These are phyloP conservation scores for Cladorhizidae sp. DNA, from an alignment of 37 sponge, comb jelly and placozoan species.

Conservation along the genomic window DNA sequence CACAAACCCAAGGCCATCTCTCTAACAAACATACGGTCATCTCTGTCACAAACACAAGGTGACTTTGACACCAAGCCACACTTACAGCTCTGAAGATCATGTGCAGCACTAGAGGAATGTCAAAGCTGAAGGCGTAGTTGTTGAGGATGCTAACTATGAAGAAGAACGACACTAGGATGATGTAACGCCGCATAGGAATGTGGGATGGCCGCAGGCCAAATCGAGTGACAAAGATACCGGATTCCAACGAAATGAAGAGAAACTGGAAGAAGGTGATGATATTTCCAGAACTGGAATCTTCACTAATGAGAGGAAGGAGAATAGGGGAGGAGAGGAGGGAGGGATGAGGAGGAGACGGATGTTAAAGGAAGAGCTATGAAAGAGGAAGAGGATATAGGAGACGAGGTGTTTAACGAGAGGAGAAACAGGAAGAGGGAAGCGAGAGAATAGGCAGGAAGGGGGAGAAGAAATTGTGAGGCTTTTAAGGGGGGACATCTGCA, in stretches of 20 bases:
- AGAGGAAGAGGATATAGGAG: no score
- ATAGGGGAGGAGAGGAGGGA: no score
- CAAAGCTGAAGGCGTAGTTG: slow-evolving; percentile 85
- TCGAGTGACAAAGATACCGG: slow-evolving; percentile 52
- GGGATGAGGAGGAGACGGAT: no score
- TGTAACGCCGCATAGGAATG: slow-evolving; percentile 68
- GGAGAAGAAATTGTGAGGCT: no score
- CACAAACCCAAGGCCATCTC: no score
- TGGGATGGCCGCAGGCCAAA: slow-evolving; percentile 15
- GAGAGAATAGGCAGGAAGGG: no score
- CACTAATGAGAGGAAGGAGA: slow-evolving; percentile 12
- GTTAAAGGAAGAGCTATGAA: no score
- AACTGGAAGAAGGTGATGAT: slow-evolving; percentile 92
- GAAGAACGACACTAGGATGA: slow-evolving; percentile 72
- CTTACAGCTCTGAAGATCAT: slow-evolving; percentile 93
- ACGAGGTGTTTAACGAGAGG: no score
- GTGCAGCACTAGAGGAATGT: slow-evolving; percentile 86
- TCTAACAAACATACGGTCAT: background rate
- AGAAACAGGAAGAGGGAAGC: no score
- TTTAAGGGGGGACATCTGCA: no score
- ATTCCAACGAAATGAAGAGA: slow-evolving; percentile 74
- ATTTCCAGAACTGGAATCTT: slow-evolving; percentile 81
- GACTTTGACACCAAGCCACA: no score
- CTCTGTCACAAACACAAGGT: no score
- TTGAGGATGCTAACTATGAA: slow-evolving; percentile 85